Conservation (phyloP, 1,140 invertebrate species). For the Aphis gossypii region DNA sequence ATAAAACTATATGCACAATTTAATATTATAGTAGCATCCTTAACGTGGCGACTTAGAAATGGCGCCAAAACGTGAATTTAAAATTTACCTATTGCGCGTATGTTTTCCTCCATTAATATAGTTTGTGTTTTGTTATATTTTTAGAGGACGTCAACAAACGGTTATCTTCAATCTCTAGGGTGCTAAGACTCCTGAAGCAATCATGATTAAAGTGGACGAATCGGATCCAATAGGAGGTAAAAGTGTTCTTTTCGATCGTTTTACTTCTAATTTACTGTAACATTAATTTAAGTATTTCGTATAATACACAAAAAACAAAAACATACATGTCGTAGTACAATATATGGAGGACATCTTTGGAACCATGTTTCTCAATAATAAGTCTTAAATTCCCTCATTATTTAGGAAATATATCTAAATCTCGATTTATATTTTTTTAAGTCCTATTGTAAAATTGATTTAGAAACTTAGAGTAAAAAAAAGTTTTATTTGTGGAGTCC, state of each 20-base stretch:
- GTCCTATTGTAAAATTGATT: background rate
- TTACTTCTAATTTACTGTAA: background rate
- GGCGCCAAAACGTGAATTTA: background rate
- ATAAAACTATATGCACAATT: background rate
- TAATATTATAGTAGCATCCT: background rate
- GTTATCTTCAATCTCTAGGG: background rate
- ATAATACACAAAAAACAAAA: background rate
- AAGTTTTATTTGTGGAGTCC: background rate
- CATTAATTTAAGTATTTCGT: too few species aligned
- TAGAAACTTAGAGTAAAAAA: background rate
- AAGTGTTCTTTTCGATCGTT: background rate
- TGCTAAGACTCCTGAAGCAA: background rate
- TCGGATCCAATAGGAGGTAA: conserved; percentile 83
- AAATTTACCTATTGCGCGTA: background rate
- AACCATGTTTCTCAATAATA: background rate
- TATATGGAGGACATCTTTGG: background rate
- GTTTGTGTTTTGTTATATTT: background rate
- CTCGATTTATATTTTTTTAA: background rate
- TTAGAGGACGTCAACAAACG: background rate
- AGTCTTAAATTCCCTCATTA: background rate
- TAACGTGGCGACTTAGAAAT: background rate
- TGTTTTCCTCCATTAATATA: background rate
- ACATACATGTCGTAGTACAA: background rate
- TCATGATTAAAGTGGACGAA: conserved; percentile 86
- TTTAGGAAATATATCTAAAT: background rate